phyloP scores from a whole-genome alignment of 2,888 invertebrate species.

The Agrochola lota region DNA sequence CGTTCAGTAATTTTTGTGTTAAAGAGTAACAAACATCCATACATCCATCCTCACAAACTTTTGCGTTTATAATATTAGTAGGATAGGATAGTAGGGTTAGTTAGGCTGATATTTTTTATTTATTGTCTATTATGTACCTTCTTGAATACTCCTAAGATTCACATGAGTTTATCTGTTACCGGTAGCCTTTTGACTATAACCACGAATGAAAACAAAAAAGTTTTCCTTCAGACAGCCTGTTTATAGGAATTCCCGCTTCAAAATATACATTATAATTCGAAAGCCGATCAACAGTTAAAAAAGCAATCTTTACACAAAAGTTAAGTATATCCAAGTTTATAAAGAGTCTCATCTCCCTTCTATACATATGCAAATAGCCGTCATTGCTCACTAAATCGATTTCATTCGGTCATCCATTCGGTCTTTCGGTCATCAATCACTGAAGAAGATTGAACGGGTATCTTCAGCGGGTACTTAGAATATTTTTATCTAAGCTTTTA shows the following conservation, averaged over 20 bases:
- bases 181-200: neutral
- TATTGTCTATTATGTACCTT: neutral
- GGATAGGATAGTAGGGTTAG: too few species aligned
- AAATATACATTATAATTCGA: conserved; percentile 7
- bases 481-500: conserved; percentile 61
- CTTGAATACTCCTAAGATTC: neutral
- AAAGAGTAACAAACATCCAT: too few species aligned
- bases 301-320: conserved; percentile 58
- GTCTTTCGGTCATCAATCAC: conserved; percentile 87
- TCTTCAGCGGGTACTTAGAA: conserved; percentile 68
- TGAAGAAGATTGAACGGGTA: conserved; percentile 81
- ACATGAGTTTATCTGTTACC: neutral
- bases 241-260: neutral
- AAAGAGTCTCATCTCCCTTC: conserved; percentile 74
- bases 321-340: conserved; percentile 54
- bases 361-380: conserved; percentile 87
- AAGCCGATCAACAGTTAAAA: conserved; percentile 35
- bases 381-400: conserved; percentile 87
- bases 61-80: too few species aligned
- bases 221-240: neutral
- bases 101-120: too few species aligned
- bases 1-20: too few species aligned
- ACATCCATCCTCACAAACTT: too few species aligned
- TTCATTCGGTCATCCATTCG: conserved; percentile 86
- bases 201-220: neutral